These are phyloP conservation scores for Centrocercus urophasianus DNA, from an alignment of 2,113 vertebrate genomes.

Conservation along the genomic window DNA sequence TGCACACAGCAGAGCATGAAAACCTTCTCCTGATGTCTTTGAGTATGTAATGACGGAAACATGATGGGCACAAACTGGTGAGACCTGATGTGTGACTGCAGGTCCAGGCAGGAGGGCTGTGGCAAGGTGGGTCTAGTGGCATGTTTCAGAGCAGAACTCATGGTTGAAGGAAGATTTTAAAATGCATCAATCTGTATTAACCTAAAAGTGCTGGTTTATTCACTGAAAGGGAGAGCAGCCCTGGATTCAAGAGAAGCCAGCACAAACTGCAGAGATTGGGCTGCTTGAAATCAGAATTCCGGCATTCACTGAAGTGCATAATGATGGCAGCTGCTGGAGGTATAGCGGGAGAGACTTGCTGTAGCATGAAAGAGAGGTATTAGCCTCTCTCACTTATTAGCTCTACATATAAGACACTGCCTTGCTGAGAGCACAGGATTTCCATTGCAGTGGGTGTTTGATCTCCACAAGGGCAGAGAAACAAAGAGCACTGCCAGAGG, in stretches of 20 bases:
- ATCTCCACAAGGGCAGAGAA: neutral
- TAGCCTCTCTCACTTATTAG: neutral
- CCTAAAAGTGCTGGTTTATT: neutral
- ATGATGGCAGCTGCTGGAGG: neutral
- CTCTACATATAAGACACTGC: neutral
- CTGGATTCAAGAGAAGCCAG: accelerated
- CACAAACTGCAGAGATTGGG: neutral
- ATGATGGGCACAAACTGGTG: too few species aligned
- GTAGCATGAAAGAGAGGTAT: neutral
- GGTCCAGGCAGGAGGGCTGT: neutral
- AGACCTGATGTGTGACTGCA: neutral
- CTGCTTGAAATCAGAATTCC: neutral
- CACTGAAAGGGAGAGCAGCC: neutral
- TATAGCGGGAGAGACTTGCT: neutral
- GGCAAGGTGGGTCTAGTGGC: neutral
- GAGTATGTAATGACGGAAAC: neutral
- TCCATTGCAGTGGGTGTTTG: neutral
- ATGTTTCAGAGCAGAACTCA: neutral
- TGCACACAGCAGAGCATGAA: neutral
- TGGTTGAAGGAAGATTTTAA: neutral
- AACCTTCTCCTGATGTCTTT: neutral
- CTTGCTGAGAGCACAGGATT: neutral
- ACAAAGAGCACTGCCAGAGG: neutral
- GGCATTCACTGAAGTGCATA: neutral
- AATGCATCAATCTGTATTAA: neutral